Evolutionary conservation across 2,113 vertebrate species (phyloP), one percentile per base, ranked within the genome.

Genomic region (Arizona elegans): DNA sequence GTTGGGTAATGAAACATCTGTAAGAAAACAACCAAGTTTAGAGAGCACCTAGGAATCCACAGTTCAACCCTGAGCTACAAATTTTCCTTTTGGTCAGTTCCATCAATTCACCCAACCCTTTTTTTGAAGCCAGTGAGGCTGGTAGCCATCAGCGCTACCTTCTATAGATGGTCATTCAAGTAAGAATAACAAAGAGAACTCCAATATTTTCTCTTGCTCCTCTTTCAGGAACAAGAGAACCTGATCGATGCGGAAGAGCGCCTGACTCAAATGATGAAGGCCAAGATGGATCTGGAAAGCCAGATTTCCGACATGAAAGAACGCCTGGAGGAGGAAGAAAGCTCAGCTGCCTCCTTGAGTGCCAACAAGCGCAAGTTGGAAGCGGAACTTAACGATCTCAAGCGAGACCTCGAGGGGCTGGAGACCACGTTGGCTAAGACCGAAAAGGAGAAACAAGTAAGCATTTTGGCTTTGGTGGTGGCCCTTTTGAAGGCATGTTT

Each of bases 291-390:
- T 0, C 21, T 96, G 85, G 96, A 94, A 87, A 97, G 95, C 89
- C 95, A 96, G 93, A 93, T 95, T 24, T 93, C 95, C 0, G 94
- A 89, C 56, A 91, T 87, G 94, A 92, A 90, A 86, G 95, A 96
- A 70, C 38, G 90, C 62, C 89, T 97, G 29, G 96, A 97, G 62
- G 96, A 97, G 19, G 96, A 97, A 33, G 96, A 97, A 26, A 94
- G 96, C 3, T 62, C 85, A 0, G 70, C 90, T 0, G 88, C 92
- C 3, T 94, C 92, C 0, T 89, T 90, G 43, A 96, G 94, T 0
- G 65, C 91, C 58, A 92, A 90, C 26, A 97, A 94, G 85, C 0
- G 0, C 65, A 95, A 93, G 85, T 90, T 97, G 56, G 88, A 97
- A 52, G 93, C 95, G 15, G 94, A 97, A 59, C 88, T 96, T 62